Conservation (phyloP, 1,140 invertebrate species). For the Drosophila pseudoananassae region DNA sequence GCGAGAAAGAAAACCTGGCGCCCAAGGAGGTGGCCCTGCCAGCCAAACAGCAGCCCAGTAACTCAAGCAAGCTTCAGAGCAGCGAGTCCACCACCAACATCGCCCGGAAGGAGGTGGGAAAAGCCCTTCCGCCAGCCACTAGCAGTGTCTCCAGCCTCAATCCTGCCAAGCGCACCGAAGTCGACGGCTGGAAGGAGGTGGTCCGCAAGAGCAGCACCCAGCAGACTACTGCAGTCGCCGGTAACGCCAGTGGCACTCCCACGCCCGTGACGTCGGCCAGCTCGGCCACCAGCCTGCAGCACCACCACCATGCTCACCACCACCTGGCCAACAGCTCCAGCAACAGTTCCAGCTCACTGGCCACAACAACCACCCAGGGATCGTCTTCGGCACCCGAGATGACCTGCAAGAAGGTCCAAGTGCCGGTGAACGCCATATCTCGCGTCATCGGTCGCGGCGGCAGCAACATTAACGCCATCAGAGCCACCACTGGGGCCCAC, state of each 20-base stretch:
- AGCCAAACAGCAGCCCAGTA: conserved; percentile 43
- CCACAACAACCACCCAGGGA: conserved; percentile 8
- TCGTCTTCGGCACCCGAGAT: conserved; percentile 61
- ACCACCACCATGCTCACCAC: conserved; percentile 42
- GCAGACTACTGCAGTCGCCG: conserved; percentile 53
- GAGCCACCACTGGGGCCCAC: conserved; percentile 96
- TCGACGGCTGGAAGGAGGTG: conserved; percentile 98
- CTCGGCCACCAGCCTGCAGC: conserved; percentile 39
- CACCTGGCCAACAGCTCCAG: conserved; percentile 39
- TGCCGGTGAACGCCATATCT: conserved; percentile 97
- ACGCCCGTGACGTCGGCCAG: conserved; percentile 10
- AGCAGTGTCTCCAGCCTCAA: conserved; percentile 18
- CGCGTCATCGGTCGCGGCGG: conserved; percentile 97
- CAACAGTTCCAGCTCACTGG: conserved; percentile 42
- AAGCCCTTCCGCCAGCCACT: conserved; percentile 2
- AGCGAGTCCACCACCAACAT: conserved; percentile 62
- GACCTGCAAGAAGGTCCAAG: conserved; percentile 92
- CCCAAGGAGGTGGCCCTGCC: conserved; percentile 69
- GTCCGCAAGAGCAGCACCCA: conserved; percentile 90
- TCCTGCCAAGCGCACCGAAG: conserved; percentile 86
- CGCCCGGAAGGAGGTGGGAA: conserved; percentile 35
- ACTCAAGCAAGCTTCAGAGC: conserved; percentile 40
- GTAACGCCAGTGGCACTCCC: conserved; percentile 12
- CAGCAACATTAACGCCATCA: conserved; percentile 98
- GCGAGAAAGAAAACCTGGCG: conserved; percentile 82